A percentile compares a stretch with the other conserved stretches of the same genome.
Evolutionary conservation across 1,140 invertebrate genomes (phyloP).

Genomic region (Chironomus striatipennis): DNA sequence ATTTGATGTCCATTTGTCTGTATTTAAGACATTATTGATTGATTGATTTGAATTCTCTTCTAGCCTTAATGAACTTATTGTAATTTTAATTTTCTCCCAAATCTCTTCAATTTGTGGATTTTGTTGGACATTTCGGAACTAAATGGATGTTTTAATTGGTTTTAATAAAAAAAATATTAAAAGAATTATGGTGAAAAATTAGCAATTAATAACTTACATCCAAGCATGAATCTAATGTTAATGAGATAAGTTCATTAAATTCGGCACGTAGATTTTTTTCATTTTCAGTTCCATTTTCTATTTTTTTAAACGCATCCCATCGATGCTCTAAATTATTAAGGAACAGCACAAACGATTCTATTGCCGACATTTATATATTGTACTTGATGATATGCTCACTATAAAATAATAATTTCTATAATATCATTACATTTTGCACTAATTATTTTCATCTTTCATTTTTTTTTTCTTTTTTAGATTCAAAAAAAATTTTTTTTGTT

Average conservation of each 20-base stretch:
- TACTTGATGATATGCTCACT: not conserved
- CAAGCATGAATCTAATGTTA: not conserved
- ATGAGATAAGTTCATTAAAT: not conserved
- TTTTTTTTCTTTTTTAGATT: no score
- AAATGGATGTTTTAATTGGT: not conserved
- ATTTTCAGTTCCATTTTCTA: not conserved
- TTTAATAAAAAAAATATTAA: no score
- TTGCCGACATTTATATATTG: not conserved
- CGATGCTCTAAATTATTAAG: not conserved
- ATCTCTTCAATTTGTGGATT: not conserved
- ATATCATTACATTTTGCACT: not conserved
- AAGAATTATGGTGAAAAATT: no score
- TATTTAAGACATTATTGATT: not conserved
- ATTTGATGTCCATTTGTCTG: not conserved
- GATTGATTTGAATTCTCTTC: not conserved
- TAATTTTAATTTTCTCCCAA: not conserved
- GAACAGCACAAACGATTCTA: not conserved
- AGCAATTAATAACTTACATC: not conserved
- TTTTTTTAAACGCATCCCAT: not conserved
- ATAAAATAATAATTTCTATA: not conserved
- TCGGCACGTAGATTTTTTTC: not conserved
- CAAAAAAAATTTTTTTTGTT: no score
- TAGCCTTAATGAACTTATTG: not conserved
- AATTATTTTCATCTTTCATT: not conserved
- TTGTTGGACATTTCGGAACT: not conserved